Evolutionary conservation across 2,113 vertebrate genomes (phyloP).

Genomic region (Theristicus caerulescens): DNA sequence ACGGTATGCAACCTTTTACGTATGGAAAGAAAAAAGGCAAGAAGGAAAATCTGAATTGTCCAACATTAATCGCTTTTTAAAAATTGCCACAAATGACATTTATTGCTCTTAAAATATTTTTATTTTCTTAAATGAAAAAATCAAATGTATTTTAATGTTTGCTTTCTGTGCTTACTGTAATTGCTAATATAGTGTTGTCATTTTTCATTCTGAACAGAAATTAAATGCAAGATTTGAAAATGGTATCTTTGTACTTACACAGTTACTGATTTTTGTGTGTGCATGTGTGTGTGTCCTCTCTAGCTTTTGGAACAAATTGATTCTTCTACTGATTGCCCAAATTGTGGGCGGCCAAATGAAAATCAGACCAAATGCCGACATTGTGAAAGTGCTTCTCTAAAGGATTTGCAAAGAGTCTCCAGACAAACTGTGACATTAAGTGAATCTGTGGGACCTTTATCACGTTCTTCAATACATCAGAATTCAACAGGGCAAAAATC

Average conservation of each 20-base stretch:
- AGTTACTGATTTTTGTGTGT: background rate
- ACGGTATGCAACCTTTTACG: background rate
- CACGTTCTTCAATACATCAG: constrained; percentile 84
- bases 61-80: fast-evolving
- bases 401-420: constrained; percentile 75
- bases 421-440: constrained; percentile 67
- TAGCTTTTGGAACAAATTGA: constrained; percentile 77
- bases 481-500: constrained; percentile 78
- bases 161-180: background rate
- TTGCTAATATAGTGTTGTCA: background rate
- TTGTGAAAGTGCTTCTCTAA: constrained; percentile 74
- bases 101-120: background rate
- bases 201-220: background rate
- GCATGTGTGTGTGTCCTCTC: background rate
- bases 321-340: constrained; percentile 76
- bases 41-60: background rate
- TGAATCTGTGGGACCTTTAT: constrained; percentile 73
- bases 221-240: background rate
- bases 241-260: background rate
- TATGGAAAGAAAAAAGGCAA: background rate
- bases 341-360: constrained; percentile 80
- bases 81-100: background rate
- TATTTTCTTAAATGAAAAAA: background rate
- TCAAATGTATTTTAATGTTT: background rate
- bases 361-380: constrained; percentile 79